Conservation (phyloP, 2,888 invertebrate species). For the Drosophila buzzatii region DNA sequence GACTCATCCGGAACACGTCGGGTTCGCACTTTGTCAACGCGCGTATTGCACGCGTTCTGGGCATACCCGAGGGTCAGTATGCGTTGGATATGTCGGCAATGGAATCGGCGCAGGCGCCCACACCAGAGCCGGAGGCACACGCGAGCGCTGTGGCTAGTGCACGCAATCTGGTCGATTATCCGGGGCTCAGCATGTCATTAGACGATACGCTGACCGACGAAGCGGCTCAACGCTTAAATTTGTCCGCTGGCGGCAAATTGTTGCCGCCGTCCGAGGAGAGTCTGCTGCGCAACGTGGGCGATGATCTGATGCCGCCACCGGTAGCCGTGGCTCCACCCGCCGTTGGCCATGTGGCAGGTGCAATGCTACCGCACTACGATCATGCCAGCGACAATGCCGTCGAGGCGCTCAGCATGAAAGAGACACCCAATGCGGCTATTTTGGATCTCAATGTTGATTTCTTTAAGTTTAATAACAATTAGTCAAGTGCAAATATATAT, state of each 20-base stretch:
- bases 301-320: slow-evolving; percentile 82
- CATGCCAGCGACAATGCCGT: slow-evolving; percentile 85
- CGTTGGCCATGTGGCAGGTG: slow-evolving; percentile 45
- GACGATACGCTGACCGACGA: slow-evolving; percentile 84
- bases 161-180: slow-evolving; percentile 80
- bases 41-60: slow-evolving; percentile 80
- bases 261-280: slow-evolving; percentile 84
- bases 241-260: slow-evolving; percentile 83
- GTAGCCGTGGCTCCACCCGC: slow-evolving; percentile 54
- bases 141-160: slow-evolving; percentile 37
- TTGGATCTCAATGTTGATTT: slow-evolving; percentile 84
- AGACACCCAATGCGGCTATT: slow-evolving; percentile 72
- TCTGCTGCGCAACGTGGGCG: slow-evolving; percentile 83
- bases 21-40: slow-evolving; percentile 83
- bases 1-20: slow-evolving; percentile 83
- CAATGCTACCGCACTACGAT: slow-evolving; percentile 79
- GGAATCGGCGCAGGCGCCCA: slow-evolving; percentile 78
- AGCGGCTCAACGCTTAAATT: slow-evolving; percentile 83
- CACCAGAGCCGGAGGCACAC: slow-evolving; percentile 59
- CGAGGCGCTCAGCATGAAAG: slow-evolving; percentile 84
- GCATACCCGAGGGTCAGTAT: slow-evolving; percentile 85
- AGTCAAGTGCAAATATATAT: slow-evolving; percentile 8
- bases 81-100: slow-evolving; percentile 83
- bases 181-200: slow-evolving; percentile 83
- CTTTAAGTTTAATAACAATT: slow-evolving; percentile 84